Evolutionary conservation across 2,113 vertebrate species (phyloP).

Genomic region (Spheniscus mendiculus): DNA sequence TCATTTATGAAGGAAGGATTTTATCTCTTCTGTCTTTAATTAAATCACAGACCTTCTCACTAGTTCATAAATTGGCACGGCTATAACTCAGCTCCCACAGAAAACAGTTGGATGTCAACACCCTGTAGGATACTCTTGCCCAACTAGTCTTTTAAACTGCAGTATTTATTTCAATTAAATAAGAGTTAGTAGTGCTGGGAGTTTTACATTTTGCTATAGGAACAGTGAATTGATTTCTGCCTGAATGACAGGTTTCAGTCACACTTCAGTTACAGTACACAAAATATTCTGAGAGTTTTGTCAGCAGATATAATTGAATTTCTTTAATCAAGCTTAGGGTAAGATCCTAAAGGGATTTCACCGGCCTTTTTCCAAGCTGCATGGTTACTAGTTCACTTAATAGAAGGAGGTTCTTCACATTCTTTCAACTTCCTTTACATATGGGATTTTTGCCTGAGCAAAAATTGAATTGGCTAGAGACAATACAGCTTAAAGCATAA

Average conservation of each 20-base stretch:
- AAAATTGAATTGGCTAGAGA: neutral
- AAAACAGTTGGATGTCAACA: neutral
- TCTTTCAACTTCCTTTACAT: neutral
- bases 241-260: conserved; percentile 37
- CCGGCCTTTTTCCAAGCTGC: neutral
- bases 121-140: neutral
- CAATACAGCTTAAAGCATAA: neutral
- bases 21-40: conserved; percentile 43
- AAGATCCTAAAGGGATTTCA: neutral
- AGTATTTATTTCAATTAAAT: conserved; percentile 23
- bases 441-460: neutral
- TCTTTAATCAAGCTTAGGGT: neutral
- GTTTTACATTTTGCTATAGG: neutral
- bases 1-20: conserved; percentile 28
- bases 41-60: conserved; percentile 25
- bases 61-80: neutral
- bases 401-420: neutral
- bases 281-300: conserved; percentile 26
- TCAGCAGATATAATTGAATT: conserved; percentile 20
- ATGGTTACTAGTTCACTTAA: neutral
- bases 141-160: neutral
- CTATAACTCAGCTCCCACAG: neutral
- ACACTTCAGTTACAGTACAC: conserved; percentile 19
- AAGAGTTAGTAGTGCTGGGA: neutral
- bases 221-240: conserved; percentile 11